These are phyloP conservation scores for Sebastes taczanowskii DNA, from an alignment of 2,797 vertebrate species.

Conservation along the genomic window DNA sequence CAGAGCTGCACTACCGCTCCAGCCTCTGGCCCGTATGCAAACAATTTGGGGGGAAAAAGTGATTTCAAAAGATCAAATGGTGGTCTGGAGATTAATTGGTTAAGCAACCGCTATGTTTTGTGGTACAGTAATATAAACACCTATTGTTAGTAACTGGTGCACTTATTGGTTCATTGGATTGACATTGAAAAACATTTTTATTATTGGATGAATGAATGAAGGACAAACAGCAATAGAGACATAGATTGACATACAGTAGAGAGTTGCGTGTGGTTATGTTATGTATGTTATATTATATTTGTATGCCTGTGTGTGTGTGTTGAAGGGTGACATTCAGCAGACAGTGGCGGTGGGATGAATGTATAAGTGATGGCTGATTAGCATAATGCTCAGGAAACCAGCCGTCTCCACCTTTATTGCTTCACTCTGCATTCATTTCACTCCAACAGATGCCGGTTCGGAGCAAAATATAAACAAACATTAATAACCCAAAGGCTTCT, in stretches of 20 bases:
- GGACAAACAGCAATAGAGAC: not conserved
- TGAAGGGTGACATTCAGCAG: slow-evolving; percentile 58
- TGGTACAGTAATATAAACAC: not conserved
- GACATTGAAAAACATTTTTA: not conserved
- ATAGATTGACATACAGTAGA: not conserved
- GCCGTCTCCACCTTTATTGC: slow-evolving; percentile 72
- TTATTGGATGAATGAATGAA: not conserved
- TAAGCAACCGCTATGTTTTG: not conserved
- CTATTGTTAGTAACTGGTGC: not conserved
- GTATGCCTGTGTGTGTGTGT: not conserved
- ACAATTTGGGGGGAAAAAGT: not conserved
- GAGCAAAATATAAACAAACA: slow-evolving; percentile 73
- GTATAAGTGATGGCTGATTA: slow-evolving; percentile 72
- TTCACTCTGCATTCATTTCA: slow-evolving; percentile 72
- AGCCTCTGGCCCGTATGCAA: not conserved
- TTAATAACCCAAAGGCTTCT: slow-evolving; percentile 68
- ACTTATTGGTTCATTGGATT: not conserved
- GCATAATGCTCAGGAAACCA: slow-evolving; percentile 66
- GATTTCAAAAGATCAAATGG: not conserved
- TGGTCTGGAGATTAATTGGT: not conserved
- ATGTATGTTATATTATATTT: not conserved
- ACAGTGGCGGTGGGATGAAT: slow-evolving; percentile 59
- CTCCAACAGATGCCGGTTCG: slow-evolving; percentile 51
- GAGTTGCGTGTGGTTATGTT: not conserved
- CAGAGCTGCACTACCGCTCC: not conserved